Conservation (phyloP, 2,888 invertebrate species). For the Sinodicranocentrus sp. region DNA sequence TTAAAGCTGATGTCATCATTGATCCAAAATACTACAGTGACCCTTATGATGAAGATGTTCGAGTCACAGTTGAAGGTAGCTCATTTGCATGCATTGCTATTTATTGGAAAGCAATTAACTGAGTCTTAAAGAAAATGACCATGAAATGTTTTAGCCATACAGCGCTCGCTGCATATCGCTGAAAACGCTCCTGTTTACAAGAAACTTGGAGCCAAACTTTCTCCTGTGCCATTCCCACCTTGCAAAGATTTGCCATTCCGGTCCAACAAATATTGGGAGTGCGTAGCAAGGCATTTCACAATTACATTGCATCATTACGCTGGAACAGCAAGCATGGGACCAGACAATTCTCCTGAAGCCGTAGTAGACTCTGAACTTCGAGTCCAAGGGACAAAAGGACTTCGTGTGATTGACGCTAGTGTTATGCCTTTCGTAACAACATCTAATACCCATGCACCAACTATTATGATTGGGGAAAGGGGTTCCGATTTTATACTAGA, state of each 20-base stretch:
- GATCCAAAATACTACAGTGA: slow-evolving; percentile 71
- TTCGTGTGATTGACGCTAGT: slow-evolving; percentile 70
- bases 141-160: slow-evolving; percentile 23
- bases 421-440: slow-evolving; percentile 61
- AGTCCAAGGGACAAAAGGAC: slow-evolving; percentile 57
- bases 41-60: slow-evolving; percentile 48
- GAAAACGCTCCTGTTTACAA: slow-evolving; percentile 67
- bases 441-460: slow-evolving; percentile 50
- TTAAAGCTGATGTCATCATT: slow-evolving; percentile 45
- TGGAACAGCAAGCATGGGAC: slow-evolving; percentile 65
- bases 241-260: slow-evolving; percentile 42
- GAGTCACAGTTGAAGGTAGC: slow-evolving; percentile 63
- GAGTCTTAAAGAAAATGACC: no score
- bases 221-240: slow-evolving; percentile 59
- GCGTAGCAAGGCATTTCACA: slow-evolving; percentile 50
- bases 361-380: slow-evolving; percentile 64
- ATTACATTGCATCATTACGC: slow-evolving; percentile 45
- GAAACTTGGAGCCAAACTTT: slow-evolving; percentile 43
- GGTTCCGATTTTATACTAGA: slow-evolving; percentile 62
- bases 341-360: slow-evolving; percentile 14
- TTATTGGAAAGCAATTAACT: not conserved
- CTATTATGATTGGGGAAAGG: slow-evolving; percentile 62
- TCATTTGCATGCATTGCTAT: not conserved
- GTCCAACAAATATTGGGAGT: slow-evolving; percentile 60
- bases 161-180: slow-evolving; percentile 48